Evolutionary conservation across 2,888 invertebrate species (phyloP), one percentile per base, ranked within the genome.

Genomic region (Allolobophora icterica): DNA sequence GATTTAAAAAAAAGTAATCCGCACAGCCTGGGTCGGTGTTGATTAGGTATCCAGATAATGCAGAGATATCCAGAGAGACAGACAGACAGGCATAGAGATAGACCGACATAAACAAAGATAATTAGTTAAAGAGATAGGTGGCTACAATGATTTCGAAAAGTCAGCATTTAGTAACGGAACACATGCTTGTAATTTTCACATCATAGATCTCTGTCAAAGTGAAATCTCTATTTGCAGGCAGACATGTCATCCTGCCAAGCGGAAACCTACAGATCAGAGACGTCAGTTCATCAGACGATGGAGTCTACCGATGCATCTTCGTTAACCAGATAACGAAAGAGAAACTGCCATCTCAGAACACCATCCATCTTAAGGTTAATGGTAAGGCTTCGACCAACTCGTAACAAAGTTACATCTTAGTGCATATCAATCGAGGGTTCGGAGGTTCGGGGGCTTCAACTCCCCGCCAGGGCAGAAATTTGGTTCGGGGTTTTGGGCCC

Each of bases 211-310:
- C 19, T 13, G 13, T 45, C 15, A 38, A 8, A 8, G 13, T 13
- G 45, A 42, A 42, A 42, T 34, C 24, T 87, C 38, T 13, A 24
- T 19, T 87, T 87, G 34, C 90, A 90, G 91, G 84, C 38, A 89
- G 90, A 35, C 90, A 91, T 35, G 42, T 33, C 34, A 34, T 84
- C 35, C 30, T 91, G 24, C 91, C 91, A 52, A 90, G 90, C 38
- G 91, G 91, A 21, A 91, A 90, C 58, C 91, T 91, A 3, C 91
- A 91, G 58, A 91, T 91, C 71, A 87, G 89, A 40, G 90, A 91
- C 42, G 34, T 90, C 13, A 87, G 34, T 8, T 30, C 33, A 17
- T 19, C 40, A 19, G 91, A 91, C 58, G 45, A 90, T 30, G 90
- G 87, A n/a, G 58, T 40, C 83, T 91, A 91, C 58, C 90, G 84